Percentiles rank a stretch among this genome's conserved stretches.
These are phyloP conservation scores for Lumbricus terrestris DNA, from an alignment of 2,888 invertebrate genomes.

Conservation along the genomic window DNA sequence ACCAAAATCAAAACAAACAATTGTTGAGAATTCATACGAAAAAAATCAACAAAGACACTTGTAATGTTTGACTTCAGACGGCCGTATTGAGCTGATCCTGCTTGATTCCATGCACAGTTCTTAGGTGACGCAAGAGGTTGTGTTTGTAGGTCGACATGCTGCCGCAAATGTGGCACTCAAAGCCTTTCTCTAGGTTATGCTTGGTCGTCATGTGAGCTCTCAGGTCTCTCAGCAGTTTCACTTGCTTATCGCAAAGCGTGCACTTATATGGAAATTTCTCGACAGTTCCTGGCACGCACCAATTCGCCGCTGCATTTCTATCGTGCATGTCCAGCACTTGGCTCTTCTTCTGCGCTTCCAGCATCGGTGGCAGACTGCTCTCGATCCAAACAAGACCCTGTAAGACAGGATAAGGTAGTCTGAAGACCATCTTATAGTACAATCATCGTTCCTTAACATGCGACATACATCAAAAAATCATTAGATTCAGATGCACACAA, in stretches of 20 bases:
- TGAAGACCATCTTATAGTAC: neutral
- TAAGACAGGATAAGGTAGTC: slow-evolving; percentile 13
- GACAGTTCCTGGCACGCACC: neutral
- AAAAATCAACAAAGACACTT: neutral
- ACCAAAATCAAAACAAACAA: neutral
- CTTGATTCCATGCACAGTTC: slow-evolving; percentile 26
- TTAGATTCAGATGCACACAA: neutral
- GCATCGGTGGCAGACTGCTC: neutral
- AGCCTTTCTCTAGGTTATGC: slow-evolving; percentile 28
- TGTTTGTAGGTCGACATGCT: slow-evolving; percentile 29
- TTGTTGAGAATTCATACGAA: neutral
- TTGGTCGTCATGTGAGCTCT: slow-evolving; percentile 27
- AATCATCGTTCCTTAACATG: neutral
- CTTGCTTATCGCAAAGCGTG: slow-evolving; percentile 25
- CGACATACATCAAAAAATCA: neutral
- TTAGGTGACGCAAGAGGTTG: slow-evolving; percentile 27
- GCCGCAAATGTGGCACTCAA: slow-evolving; percentile 25
- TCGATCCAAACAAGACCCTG: slow-evolving; percentile 12
- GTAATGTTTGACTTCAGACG: neutral
- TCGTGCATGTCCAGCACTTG: neutral
- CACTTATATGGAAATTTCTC: slow-evolving; percentile 20
- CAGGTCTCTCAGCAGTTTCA: slow-evolving; percentile 24
- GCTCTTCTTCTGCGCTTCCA: neutral
- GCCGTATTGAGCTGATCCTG: neutral
- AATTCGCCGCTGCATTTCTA: neutral